Percentiles rank a stretch among this genome's conserved stretches.
Evolutionary conservation across 2,888 invertebrate genomes (phyloP).

Genomic region (Synanthedon tipuliformis): DNA sequence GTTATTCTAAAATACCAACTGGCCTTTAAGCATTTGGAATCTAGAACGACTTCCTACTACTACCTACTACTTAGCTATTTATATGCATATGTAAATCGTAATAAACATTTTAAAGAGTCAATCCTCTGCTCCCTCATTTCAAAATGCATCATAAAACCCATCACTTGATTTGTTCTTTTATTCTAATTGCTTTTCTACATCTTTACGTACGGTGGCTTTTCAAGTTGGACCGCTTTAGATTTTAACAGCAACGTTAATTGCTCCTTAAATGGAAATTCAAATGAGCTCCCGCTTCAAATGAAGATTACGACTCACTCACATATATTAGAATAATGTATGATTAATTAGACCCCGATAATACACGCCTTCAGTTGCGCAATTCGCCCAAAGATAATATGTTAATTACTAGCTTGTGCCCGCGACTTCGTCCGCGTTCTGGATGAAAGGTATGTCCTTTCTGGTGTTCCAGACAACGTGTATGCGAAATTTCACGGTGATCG

Average conservation of each 20-base stretch:
- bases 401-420: no score
- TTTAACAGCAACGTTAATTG: background rate
- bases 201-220: background rate
- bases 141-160: background rate
- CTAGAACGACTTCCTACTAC: no score
- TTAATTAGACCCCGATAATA: background rate
- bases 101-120: background rate
- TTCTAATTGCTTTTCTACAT: background rate
- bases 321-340: background rate
- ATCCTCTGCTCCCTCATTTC: background rate
- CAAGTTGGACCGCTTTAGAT: background rate
- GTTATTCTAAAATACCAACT: no score
- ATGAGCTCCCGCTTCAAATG: background rate
- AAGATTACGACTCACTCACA: background rate
- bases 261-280: background rate
- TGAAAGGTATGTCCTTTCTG: no score
- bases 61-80: no score
- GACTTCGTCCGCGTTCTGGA: no score
- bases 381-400: no score
- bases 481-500: no score
- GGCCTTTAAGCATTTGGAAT: no score
- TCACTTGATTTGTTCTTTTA: background rate
- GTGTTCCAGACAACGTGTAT: no score
- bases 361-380: no score
- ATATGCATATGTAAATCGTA: no score